Conservation (phyloP, 2,113 vertebrate genomes). For the Agapornis roseicollis region DNA sequence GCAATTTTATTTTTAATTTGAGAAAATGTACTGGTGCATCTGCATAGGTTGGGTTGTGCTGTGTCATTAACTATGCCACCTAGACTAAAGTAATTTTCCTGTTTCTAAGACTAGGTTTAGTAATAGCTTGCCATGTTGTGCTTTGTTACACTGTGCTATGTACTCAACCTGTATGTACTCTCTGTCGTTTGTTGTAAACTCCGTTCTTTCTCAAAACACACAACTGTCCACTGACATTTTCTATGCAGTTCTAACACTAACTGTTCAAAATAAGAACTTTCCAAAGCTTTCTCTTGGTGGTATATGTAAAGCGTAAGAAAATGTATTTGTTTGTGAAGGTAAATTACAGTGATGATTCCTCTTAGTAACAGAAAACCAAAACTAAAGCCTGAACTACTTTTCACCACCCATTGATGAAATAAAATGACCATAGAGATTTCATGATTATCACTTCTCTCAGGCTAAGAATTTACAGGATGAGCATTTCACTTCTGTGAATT, state of each 20-base stretch:
- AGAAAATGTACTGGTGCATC: neutral
- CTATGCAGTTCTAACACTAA: neutral
- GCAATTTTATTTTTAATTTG: neutral
- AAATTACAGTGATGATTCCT: neutral
- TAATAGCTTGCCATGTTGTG: neutral
- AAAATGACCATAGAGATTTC: neutral
- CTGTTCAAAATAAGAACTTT: neutral
- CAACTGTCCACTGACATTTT: neutral
- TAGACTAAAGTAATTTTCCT: neutral
- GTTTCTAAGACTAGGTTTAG: neutral
- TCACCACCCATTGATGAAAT: neutral
- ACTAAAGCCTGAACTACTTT: neutral
- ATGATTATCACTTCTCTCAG: neutral
- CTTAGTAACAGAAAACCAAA: neutral
- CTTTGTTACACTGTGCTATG: rapidly evolving
- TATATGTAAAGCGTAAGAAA: neutral
- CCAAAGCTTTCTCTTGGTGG: neutral
- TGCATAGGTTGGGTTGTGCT: neutral
- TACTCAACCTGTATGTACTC: neutral
- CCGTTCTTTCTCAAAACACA: neutral
- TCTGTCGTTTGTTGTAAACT: neutral
- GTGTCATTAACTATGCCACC: neutral
- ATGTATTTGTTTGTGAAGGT: neutral
- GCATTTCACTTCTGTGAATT: neutral
- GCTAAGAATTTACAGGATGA: neutral